Evolutionary conservation across 2,113 vertebrate genomes (phyloP), one percentile per base, ranked within the genome.

Genomic region (Nannobrachium achirus): DNA sequence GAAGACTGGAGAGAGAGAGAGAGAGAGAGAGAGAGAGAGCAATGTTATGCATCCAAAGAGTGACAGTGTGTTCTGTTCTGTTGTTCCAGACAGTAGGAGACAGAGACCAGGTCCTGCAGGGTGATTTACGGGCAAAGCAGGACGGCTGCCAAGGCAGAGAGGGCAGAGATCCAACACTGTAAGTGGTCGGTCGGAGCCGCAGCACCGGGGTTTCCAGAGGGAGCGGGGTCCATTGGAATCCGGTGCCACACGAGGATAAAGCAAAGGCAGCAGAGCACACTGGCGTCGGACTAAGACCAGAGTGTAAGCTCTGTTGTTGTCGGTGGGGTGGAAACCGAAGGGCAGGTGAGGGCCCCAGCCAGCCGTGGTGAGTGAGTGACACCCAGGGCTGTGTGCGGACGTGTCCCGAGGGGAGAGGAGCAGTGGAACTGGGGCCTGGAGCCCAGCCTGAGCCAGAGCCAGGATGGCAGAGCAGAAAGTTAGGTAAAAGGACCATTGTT

Each of bases 401-500:
- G 46, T 25, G 1, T 19, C 10, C 58, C 18, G 53, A 55, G 51
- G 58, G 56, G 13, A 61, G 60, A 71, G 48, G 51, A 80, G 58
- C 4, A 10, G 79, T 1, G 40, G 80, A 58, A 41, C 63, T 58
- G 73, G n/a, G 69, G 62, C 68, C 53, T 83, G 59, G 79, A 81
- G 81, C 51, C 77, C 81, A 73, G 63, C 80, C 75, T 48, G 53
- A 53, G 65, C 80, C 75, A 50, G 53, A 53, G 65, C 52, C 76
- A 89, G 64, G 72, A 93, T 93, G 92, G 73, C 89, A 1, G 89
- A 92, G 51, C 83, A 89, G 71, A 91, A 88, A 89, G 77, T 92
- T 19, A 89, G 91, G 92, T 92, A 73, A 62, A 33, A 33, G 25
- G 25, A 33, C n/a, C n/a, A n/a, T n/a, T n/a, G n/a, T n/a, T n/a